phyloP scores from a whole-genome alignment of 2,797 vertebrate species.

The Helostoma temminkii region DNA sequence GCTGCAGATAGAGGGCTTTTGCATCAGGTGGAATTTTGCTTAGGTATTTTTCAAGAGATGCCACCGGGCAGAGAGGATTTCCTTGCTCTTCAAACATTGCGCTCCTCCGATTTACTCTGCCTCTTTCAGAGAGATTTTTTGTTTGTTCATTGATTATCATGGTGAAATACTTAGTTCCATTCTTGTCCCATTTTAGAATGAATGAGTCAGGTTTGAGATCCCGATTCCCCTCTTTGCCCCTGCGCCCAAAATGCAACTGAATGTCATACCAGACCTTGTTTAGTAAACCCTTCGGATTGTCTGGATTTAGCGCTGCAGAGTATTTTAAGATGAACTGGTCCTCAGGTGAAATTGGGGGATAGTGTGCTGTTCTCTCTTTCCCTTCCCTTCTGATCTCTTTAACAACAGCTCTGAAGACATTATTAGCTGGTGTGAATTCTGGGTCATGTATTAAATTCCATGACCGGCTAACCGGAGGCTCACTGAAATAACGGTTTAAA shows the following conservation, averaged over 20 bases:
- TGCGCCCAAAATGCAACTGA: constrained; percentile 37
- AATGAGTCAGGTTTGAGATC: constrained; percentile 33
- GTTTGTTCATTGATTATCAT: constrained; percentile 10
- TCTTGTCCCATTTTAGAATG: not conserved
- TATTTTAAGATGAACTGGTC: constrained; percentile 25
- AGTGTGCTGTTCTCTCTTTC: constrained; percentile 13
- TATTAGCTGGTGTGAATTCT: constrained; percentile 34
- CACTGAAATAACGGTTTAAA: too few species aligned
- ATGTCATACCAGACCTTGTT: constrained; percentile 44
- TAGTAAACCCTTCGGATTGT: constrained; percentile 25
- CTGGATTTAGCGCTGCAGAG: constrained; percentile 16
- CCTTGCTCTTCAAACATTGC: constrained; percentile 34
- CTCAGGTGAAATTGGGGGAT: constrained; percentile 2
- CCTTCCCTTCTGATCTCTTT: constrained; percentile 26
- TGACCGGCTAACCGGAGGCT: not conserved
- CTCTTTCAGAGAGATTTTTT: not conserved
- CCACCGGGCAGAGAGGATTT: constrained; percentile 26
- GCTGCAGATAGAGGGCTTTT: constrained; percentile 25
- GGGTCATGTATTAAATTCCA: not conserved
- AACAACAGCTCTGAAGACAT: constrained; percentile 32
- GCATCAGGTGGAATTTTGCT: constrained; percentile 13
- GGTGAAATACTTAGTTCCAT: not conserved
- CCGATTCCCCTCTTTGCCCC: constrained; percentile 29
- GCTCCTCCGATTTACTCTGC: not conserved
- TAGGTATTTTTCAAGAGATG: constrained; percentile 24